Evolutionary conservation across 2,113 vertebrate species (phyloP), one percentile per base, ranked within the genome.

Genomic region (Prunella himalayana): DNA sequence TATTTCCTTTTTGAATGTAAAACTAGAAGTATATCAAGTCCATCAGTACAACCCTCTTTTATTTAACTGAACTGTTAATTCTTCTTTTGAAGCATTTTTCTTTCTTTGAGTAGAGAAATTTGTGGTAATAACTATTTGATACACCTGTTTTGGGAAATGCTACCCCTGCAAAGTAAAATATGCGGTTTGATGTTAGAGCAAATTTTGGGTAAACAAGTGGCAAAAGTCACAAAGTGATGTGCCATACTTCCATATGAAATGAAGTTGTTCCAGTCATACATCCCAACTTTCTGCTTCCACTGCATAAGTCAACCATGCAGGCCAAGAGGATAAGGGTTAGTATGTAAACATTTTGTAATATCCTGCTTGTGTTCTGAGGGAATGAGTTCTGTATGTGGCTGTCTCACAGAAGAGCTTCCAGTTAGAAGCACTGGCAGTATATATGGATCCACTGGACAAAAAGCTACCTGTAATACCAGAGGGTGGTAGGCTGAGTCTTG

Each of bases 1-100:
- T 85, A 50, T 30, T 85, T 92, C 21, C 21, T 54, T 83, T 92
- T 80, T 78, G 45, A 76, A 59, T 41, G 17, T 63, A 75, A 65
- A 91, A 56, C 15, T 25, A 42, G n/a, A 84, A 49, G 27, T 53
- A 27, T 59, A 54, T 73, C 9, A 81, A 78, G 31, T 41, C 24
- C 18, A 45, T 56, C 24, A 70, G 39, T 49, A 21, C 21, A 72
- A 57, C 15, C 3, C 8, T 78, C 37, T 91, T 89, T 45, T 79
- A 4, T 79, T 69, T 91, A 49, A 53, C 6, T 20, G 15, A 57
- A 53, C 19, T 23, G 4, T 30, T 75, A 83, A 61, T 84, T 35
- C 20, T 68, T 87, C 53, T n/a, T 82, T 57, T 47, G 53, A 88
- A 86, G 20, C 3, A 6, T 45, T 60, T 72, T 70, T 65, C 27